Evolutionary conservation across 2,797 vertebrate species (phyloP).

Genomic region (Coracias cyanogaster): DNA sequence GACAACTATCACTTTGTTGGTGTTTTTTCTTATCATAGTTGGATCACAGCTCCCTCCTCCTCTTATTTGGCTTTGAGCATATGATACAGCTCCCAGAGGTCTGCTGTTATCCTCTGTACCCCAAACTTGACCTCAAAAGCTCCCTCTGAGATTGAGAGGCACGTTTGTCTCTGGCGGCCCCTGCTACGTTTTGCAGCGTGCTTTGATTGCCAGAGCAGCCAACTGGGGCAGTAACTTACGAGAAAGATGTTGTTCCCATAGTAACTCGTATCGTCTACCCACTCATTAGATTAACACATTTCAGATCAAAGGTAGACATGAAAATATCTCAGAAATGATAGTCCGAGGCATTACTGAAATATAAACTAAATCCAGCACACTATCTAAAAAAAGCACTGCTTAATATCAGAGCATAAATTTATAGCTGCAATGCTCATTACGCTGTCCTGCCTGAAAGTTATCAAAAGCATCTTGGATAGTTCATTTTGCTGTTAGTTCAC

Average conservation of each 20-base stretch:
- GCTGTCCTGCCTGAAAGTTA: neutral
- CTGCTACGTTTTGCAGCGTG: rapidly evolving
- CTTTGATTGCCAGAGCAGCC: conserved; percentile 3
- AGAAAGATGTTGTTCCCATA: conserved; percentile 10
- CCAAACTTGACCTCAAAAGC: neutral
- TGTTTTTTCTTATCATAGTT: neutral
- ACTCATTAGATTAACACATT: conserved; percentile 50
- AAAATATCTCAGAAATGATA: neutral
- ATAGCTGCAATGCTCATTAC: neutral
- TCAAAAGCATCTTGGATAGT: neutral
- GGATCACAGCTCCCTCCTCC: neutral
- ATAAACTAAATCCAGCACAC: neutral
- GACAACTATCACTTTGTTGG: neutral
- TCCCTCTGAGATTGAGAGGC: neutral
- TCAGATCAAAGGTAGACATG: conserved; percentile 38
- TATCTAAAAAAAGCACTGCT: neutral
- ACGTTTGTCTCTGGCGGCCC: neutral
- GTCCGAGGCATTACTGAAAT: neutral
- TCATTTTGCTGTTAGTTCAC: neutral
- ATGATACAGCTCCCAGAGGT: neutral
- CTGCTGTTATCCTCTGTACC: neutral
- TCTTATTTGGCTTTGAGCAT: neutral
- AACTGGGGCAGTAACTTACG: conserved; percentile 14
- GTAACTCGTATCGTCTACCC: conserved; percentile 53
- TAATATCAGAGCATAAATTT: neutral